A percentile compares a stretch with the other conserved stretches of the same genome.
These are phyloP conservation scores for Strix uralensis DNA, from an alignment of 2,113 vertebrate genomes.

Conservation along the genomic window DNA sequence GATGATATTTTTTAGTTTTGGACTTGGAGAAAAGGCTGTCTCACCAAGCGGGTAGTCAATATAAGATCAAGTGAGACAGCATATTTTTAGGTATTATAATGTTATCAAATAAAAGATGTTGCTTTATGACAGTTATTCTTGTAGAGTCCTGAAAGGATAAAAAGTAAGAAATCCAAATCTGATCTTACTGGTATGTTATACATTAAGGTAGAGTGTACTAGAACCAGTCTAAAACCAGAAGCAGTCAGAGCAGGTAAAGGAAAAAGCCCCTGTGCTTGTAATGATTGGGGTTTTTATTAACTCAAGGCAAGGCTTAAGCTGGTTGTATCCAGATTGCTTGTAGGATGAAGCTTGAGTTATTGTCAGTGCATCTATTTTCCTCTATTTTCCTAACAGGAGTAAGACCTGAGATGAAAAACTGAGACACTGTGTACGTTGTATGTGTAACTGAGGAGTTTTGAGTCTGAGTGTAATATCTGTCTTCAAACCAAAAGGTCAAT, in stretches of 20 bases:
- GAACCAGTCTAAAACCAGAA: neutral
- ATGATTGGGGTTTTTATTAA: neutral
- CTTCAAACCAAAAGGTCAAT: rapidly evolving
- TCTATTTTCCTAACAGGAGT: neutral
- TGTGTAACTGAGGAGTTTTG: neutral
- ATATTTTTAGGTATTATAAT: neutral
- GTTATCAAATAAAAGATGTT: neutral
- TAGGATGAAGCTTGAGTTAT: too few relatives aligned
- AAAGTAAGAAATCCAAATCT: neutral
- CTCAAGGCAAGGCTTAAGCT: neutral
- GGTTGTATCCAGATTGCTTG: neutral
- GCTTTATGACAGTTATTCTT: neutral
- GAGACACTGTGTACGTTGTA: neutral
- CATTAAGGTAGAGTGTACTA: neutral
- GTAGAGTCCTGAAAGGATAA: neutral
- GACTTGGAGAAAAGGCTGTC: neutral
- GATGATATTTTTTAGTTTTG: neutral
- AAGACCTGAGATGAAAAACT: neutral
- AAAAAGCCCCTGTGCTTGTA: rapidly evolving
- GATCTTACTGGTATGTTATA: neutral
- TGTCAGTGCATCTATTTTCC: neutral
- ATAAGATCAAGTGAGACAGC: neutral
- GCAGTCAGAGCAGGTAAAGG: neutral
- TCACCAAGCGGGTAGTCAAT: neutral
- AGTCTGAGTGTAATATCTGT: neutral